Percentiles rank a stretch among this genome's conserved stretches.
Conservation (phyloP, 1,140 invertebrate genomes). For the Drosophila rufa region DNA sequence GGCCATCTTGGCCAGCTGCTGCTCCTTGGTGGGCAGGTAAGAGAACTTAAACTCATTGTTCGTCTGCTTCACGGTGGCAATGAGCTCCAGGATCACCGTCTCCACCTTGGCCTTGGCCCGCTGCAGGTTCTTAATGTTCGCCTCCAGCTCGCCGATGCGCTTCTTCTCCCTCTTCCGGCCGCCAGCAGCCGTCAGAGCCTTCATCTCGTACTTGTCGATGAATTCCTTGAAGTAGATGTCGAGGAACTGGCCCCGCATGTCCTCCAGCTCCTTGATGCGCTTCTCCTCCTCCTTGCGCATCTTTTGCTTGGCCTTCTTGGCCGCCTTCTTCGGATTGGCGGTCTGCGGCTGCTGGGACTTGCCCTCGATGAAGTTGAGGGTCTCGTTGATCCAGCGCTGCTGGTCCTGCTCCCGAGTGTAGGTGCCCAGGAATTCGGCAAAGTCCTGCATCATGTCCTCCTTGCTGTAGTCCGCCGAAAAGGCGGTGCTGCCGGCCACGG, state of each 20-base stretch:
- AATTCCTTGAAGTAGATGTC: conserved; percentile 85
- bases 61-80: conserved; percentile 79
- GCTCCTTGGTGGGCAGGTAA: conserved; percentile 83
- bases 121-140: conserved; percentile 81
- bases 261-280: conserved; percentile 78
- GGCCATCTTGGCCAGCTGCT: conserved; percentile 75
- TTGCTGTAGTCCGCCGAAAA: conserved; percentile 61
- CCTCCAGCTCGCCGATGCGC: conserved; percentile 79
- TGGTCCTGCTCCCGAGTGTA: conserved; percentile 74
- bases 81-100: conserved; percentile 77
- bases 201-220: conserved; percentile 78
- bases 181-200: conserved; percentile 66
- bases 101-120: conserved; percentile 81
- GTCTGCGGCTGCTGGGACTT: conserved; percentile 76
- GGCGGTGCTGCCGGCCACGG: conserved; percentile 31
- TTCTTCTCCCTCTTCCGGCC: conserved; percentile 82
- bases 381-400: conserved; percentile 81
- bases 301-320: conserved; percentile 83
- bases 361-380: conserved; percentile 81
- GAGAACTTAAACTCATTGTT: conserved; percentile 82
- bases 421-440: conserved; percentile 76
- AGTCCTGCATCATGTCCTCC: conserved; percentile 78
- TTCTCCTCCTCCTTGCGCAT: conserved; percentile 83
- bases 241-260: conserved; percentile 77
- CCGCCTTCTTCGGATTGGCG: conserved; percentile 79